Percentiles rank a stretch among this genome's conserved stretches.
These are phyloP conservation scores for Platycheirus albimanus DNA, from an alignment of 2,888 invertebrate species.

Conservation along the genomic window DNA sequence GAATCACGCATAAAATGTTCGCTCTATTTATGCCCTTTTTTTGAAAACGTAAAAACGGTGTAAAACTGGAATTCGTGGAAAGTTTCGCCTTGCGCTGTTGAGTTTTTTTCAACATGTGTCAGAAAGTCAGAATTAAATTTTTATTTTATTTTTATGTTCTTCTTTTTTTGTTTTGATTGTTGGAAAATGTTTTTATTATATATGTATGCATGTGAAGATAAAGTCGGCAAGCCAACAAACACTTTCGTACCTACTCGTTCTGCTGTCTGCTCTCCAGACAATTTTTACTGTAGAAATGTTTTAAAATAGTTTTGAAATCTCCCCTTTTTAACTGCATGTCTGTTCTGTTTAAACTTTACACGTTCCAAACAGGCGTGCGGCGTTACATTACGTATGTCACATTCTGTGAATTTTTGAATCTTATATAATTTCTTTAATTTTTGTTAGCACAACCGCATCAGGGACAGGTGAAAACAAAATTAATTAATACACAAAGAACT, in stretches of 20 bases:
- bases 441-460: not conserved
- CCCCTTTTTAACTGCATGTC: no score
- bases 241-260: no score
- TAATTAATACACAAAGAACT: constrained; percentile 54
- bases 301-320: no score
- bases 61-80: constrained; percentile 68
- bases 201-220: no score
- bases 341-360: no score
- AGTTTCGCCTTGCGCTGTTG: constrained; percentile 44
- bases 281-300: no score
- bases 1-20: constrained; percentile 52
- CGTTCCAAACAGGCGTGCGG: no score
- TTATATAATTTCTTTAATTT: constrained; percentile 23
- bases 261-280: no score
- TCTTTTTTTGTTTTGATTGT: constrained; percentile 6
- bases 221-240: no score
- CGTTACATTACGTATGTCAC: not conserved
- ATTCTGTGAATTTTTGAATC: not conserved
- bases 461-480: constrained; percentile 53
- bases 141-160: constrained; percentile 22
- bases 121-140: constrained; percentile 37
- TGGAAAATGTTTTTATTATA: not conserved
- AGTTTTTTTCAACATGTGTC: constrained; percentile 69
- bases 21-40: constrained; percentile 55
- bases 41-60: constrained; percentile 56